These are phyloP conservation scores for Neuroscelio doddi DNA, from an alignment of 2,888 invertebrate genomes.

Conservation along the genomic window DNA sequence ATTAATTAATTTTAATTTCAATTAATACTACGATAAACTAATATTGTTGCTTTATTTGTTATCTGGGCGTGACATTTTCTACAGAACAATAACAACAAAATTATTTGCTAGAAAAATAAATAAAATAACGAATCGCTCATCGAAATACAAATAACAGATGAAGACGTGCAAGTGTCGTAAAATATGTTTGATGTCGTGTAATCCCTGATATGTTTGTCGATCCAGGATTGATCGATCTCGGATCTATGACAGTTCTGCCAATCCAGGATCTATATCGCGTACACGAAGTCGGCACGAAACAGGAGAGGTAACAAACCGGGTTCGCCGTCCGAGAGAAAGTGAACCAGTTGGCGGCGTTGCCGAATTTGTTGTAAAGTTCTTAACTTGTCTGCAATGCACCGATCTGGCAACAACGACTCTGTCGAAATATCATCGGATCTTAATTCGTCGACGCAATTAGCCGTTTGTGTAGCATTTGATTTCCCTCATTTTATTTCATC, in stretches of 20 bases:
- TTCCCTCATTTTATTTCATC: too few species aligned
- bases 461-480: too few species aligned
- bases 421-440: slow-evolving; percentile 21
- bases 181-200: slow-evolving; percentile 29
- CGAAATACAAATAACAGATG: too few species aligned
- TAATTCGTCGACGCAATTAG: too few species aligned
- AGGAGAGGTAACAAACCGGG: slow-evolving; percentile 50
- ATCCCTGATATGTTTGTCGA: slow-evolving; percentile 10
- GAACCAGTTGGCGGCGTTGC: slow-evolving; percentile 69
- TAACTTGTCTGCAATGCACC: slow-evolving; percentile 7
- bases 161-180: too few species aligned
- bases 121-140: too few species aligned
- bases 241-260: slow-evolving; percentile 40
- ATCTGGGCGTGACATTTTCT: too few species aligned
- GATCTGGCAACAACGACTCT: slow-evolving; percentile 29
- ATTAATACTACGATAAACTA: too few species aligned
- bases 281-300: slow-evolving; percentile 30
- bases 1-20: too few species aligned
- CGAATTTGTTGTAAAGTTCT: slow-evolving; percentile 60
- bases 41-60: too few species aligned
- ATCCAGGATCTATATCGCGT: slow-evolving; percentile 42
- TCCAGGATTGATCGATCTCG: slow-evolving; percentile 33
- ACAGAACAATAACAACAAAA: too few species aligned
- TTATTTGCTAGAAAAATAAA: too few species aligned
- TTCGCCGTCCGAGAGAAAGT: slow-evolving; percentile 67